Conservation (phyloP, 2,113 vertebrate species). For the Sturnira hondurensis region DNA sequence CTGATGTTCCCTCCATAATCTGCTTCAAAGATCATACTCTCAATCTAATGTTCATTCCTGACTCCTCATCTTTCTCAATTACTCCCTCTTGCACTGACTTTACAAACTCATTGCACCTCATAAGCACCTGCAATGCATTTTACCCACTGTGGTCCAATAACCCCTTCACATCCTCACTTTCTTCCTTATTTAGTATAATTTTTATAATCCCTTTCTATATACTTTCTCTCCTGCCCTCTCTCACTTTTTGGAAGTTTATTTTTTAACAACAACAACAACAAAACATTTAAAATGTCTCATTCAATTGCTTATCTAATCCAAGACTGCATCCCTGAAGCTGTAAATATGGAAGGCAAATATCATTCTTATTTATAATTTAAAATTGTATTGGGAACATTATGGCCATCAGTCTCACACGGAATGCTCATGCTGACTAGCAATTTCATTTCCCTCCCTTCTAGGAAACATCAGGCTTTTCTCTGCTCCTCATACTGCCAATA, state of each 20-base stretch:
- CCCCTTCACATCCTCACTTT: not conserved
- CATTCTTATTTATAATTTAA: not conserved
- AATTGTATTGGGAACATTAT: not conserved
- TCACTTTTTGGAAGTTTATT: not conserved
- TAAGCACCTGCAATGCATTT: not conserved
- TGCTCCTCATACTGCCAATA: not conserved
- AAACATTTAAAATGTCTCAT: no score
- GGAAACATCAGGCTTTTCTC: not conserved
- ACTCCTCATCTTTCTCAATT: not conserved
- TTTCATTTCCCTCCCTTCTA: not conserved
- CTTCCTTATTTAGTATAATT: not conserved
- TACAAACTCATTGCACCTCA: not conserved
- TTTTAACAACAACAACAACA: no score
- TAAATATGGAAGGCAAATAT: not conserved
- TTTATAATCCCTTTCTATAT: not conserved
- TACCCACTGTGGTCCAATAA: not conserved
- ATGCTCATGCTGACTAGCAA: not conserved
- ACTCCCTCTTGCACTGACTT: not conserved
- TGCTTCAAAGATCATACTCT: not conserved
- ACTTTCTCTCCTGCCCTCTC: not conserved
- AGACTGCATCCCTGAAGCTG: not conserved
- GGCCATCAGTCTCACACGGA: not conserved
- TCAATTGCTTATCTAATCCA: not conserved
- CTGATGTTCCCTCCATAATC: not conserved
- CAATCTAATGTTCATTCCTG: not conserved